phyloP scores from a whole-genome alignment of 2,113 vertebrate species.

The western clawed frog (Xenopus tropicalis) region UCB_Xtro_10.0 CM004446.2:131278501-131279000 shows the following conservation, averaged over 20 bases:
- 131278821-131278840: background rate
- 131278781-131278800: background rate
- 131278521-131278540: background rate
- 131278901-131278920: background rate
- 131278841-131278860: background rate
- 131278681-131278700: background rate
- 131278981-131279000: too few relatives aligned
- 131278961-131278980: too few relatives aligned
- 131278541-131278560: background rate
- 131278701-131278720: background rate
- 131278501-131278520: background rate
- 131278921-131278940: too few relatives aligned
- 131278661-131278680: background rate
- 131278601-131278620: background rate
- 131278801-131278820: background rate
- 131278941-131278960: too few relatives aligned
- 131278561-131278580: background rate
- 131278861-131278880: background rate
- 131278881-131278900: constrained; percentile 1
- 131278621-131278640: background rate
- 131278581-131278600: background rate
- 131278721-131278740: background rate
- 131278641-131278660: background rate
- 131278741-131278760: too few relatives aligned
- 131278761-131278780: background rate